Evolutionary conservation across 2,113 vertebrate species (phyloP).

Genomic region (Rana temporaria): DNA sequence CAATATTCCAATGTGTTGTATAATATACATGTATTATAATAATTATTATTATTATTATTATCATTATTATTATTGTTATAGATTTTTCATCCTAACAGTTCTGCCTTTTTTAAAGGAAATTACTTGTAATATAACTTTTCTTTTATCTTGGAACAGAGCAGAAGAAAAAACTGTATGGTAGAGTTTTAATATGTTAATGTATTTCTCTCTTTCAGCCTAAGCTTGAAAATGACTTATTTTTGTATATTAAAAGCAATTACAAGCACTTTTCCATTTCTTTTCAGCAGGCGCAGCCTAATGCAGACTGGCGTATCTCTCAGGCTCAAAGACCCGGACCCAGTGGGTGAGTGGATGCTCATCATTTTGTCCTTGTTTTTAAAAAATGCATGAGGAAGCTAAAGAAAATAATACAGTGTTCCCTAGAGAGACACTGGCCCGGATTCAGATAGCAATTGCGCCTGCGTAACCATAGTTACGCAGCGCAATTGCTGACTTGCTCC

Average conservation of each 20-base stretch:
- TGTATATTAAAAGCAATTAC: slow-evolving; percentile 64
- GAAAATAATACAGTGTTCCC: too few relatives aligned
- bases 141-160: neutral
- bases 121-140: neutral
- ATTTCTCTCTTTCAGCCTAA: slow-evolving; percentile 2
- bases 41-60: too few relatives aligned
- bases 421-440: too few relatives aligned
- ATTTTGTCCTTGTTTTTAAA: neutral
- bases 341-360: slow-evolving; percentile 80
- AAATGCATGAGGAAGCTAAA: too few relatives aligned
- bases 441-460: too few relatives aligned
- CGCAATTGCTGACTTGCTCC: too few relatives aligned
- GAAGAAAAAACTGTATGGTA: neutral
- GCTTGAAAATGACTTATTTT: slow-evolving; percentile 13
- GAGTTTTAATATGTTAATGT: neutral
- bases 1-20: too few relatives aligned
- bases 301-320: slow-evolving; percentile 97
- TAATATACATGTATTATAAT: too few relatives aligned
- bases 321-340: slow-evolving; percentile 96
- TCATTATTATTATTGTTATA: too few relatives aligned
- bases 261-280: slow-evolving; percentile 70
- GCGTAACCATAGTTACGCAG: too few relatives aligned
- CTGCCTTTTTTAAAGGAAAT: neutral
- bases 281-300: slow-evolving; percentile 96
- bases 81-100: too few relatives aligned